Conservation (phyloP, 2,888 invertebrate genomes). For the Sinopyrophorus schimmeli region DNA sequence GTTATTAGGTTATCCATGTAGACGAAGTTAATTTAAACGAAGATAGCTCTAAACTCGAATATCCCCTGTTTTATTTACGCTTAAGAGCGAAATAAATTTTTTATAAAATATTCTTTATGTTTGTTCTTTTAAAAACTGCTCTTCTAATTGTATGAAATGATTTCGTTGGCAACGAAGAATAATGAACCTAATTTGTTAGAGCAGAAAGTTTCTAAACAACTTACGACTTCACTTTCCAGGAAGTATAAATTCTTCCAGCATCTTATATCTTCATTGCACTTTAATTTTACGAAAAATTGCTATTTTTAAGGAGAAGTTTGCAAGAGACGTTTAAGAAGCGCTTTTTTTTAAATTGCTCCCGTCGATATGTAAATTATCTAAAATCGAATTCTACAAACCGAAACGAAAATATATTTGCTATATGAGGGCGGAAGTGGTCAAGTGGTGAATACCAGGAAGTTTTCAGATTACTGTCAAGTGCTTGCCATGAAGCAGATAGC, state of each 20-base stretch:
- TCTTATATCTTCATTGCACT: background rate
- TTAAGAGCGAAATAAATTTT: too few relatives aligned
- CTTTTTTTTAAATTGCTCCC: too few relatives aligned
- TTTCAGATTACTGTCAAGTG: conserved; percentile 11
- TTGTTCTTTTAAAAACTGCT: background rate
- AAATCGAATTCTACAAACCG: conserved; percentile 1
- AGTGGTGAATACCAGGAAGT: conserved; percentile 14
- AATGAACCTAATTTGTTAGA: conserved; percentile 3
- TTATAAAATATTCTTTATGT: too few relatives aligned
- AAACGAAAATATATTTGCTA: conserved; percentile 1
- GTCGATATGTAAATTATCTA: too few relatives aligned
- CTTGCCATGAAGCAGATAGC: background rate
- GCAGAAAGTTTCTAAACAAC: background rate
- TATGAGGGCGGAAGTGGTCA: conserved; percentile 7
- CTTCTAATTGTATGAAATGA: background rate
- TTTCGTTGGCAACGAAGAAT: background rate
- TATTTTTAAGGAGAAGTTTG: too few relatives aligned
- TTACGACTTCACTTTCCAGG: background rate
- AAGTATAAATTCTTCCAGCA: background rate
- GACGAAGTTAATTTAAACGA: too few relatives aligned
- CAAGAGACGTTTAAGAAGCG: too few relatives aligned
- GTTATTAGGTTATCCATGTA: too few relatives aligned
- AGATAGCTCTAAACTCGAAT: too few relatives aligned
- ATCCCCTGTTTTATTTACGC: too few relatives aligned
- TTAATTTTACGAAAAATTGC: too few relatives aligned